Conservation (phyloP, 2,113 vertebrate genomes). For the Paramormyrops kingsleyae region DNA sequence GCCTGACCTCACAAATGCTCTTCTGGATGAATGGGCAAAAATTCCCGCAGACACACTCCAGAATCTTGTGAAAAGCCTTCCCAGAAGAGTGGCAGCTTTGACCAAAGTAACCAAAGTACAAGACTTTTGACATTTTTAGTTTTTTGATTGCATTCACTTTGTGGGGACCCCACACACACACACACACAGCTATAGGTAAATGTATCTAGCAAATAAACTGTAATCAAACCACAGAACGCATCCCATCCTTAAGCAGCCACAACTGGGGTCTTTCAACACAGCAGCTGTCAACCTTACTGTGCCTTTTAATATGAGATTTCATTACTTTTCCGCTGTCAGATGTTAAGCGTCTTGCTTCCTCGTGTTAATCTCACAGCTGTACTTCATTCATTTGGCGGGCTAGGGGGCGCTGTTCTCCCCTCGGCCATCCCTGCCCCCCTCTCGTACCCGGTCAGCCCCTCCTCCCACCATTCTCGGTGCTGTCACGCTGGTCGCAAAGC, state of each 20-base stretch:
- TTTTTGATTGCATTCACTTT: no score
- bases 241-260: neutral
- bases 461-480: neutral
- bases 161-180: no score
- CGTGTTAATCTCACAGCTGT: neutral
- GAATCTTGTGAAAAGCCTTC: no score
- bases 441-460: neutral
- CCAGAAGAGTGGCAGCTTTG: no score
- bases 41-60: no score
- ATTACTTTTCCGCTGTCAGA: neutral
- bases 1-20: no score
- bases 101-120: no score
- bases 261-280: neutral
- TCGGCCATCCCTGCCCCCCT: neutral
- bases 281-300: neutral
- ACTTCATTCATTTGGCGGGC: neutral
- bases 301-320: neutral
- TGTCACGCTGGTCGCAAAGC: neutral
- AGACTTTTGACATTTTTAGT: no score
- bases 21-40: no score
- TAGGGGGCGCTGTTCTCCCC: neutral
- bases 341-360: neutral
- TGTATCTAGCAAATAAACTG: neutral
- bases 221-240: neutral
- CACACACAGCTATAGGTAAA: no score